These are phyloP conservation scores for Catocala sponsa DNA, from an alignment of 2,888 invertebrate genomes.

Conservation along the genomic window DNA sequence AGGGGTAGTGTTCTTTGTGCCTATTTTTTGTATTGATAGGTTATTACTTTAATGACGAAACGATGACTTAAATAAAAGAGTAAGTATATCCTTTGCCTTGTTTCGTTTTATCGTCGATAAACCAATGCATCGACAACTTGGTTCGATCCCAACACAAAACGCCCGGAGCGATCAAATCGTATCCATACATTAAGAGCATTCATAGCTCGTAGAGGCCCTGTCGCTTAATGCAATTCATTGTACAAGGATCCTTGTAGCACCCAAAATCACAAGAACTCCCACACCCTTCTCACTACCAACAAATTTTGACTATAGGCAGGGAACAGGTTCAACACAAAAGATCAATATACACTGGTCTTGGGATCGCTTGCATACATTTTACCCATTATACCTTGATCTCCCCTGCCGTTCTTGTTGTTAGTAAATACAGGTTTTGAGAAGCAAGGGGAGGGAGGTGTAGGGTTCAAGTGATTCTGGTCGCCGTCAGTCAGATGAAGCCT, in stretches of 20 bases:
- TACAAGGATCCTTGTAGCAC: slow-evolving; percentile 73
- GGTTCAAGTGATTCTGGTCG: slow-evolving; percentile 55
- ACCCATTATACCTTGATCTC: slow-evolving; percentile 58
- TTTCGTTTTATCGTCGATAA: no score
- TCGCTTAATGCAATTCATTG: slow-evolving; percentile 85
- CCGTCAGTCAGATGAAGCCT: slow-evolving; percentile 72
- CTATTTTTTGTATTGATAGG: no score
- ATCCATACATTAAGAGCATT: slow-evolving; percentile 82
- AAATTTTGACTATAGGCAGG: slow-evolving; percentile 30
- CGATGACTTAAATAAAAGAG: no score
- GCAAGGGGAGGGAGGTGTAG: slow-evolving; percentile 27
- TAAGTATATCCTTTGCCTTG: no score
- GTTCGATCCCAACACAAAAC: slow-evolving; percentile 60
- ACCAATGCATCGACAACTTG: slow-evolving; percentile 33
- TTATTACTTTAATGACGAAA: no score
- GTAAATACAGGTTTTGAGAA: slow-evolving; percentile 55
- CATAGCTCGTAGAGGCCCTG: slow-evolving; percentile 77
- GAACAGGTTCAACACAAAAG: slow-evolving; percentile 49
- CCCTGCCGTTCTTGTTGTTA: slow-evolving; percentile 37
- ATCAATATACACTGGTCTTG: slow-evolving; percentile 53
- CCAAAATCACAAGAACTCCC: slow-evolving; percentile 58
- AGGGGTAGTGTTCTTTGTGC: no score
- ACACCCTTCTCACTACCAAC: slow-evolving; percentile 42
- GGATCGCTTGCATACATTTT: slow-evolving; percentile 66
- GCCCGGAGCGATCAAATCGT: slow-evolving; percentile 78